phyloP scores from a whole-genome alignment of 1,140 invertebrate genomes.

The Spodoptera frugiperda region DNA sequence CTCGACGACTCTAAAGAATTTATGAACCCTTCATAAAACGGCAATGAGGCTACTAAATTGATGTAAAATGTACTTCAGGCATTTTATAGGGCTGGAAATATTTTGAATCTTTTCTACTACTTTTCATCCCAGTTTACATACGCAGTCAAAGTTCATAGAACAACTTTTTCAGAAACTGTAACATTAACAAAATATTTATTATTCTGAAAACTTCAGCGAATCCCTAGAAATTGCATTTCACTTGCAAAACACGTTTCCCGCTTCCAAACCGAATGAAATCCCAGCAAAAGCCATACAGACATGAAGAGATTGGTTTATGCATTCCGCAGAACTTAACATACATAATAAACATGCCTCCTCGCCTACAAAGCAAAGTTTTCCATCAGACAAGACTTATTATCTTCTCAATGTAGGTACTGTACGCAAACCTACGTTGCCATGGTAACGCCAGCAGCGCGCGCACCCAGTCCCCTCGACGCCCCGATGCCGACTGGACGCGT shows the following conservation, averaged over 20 bases:
- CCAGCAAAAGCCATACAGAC: background rate
- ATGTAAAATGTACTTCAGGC: no score
- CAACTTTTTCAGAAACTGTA: background rate
- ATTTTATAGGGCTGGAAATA: no score
- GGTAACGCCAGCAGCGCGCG: constrained; percentile 73
- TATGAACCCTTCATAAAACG: no score
- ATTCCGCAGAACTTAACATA: constrained; percentile 21
- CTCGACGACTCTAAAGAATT: no score
- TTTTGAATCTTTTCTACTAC: no score
- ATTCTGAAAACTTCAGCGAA: background rate
- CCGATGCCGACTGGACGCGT: constrained; percentile 62
- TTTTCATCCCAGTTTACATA: no score
- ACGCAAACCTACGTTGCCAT: constrained; percentile 59
- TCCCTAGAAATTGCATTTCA: background rate
- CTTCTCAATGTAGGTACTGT: constrained; percentile 33
- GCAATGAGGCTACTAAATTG: no score
- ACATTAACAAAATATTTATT: background rate
- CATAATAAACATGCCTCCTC: constrained; percentile 27
- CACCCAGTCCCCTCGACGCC: constrained; percentile 69
- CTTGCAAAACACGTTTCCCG: background rate
- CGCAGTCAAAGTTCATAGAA: no score
- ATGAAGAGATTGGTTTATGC: constrained; percentile 10
- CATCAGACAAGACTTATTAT: constrained; percentile 36
- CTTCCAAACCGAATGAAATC: background rate
- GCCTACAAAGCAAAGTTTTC: constrained; percentile 24